Conservation (phyloP, 1,140 invertebrate genomes). For the Chelonus insularis region DNA sequence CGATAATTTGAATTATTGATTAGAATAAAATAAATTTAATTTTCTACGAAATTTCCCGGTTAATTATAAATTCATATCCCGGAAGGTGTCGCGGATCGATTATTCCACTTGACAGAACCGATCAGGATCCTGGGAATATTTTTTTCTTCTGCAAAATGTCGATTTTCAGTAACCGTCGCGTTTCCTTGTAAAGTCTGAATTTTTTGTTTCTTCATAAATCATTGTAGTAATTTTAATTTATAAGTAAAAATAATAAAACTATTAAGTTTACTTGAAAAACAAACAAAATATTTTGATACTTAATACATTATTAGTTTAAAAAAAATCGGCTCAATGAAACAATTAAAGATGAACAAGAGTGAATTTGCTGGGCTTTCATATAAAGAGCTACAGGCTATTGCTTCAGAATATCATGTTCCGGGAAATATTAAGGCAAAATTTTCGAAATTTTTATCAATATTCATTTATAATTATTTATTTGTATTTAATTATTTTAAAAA, state of each 20-base stretch:
- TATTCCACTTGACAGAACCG: constrained; percentile 4
- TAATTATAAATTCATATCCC: background rate
- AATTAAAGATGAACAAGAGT: constrained; percentile 39
- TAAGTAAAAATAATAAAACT: too few relatives aligned
- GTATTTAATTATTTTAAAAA: too few relatives aligned
- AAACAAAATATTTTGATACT: background rate
- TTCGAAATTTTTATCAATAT: background rate
- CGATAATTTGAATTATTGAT: too few relatives aligned
- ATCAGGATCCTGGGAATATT: background rate
- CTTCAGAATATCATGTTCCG: constrained; percentile 43
- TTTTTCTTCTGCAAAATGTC: constrained; percentile 4
- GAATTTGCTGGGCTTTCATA: constrained; percentile 46
- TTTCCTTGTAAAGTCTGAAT: too few relatives aligned
- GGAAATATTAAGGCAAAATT: constrained; percentile 52
- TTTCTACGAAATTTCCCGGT: too few relatives aligned
- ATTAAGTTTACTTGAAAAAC: too few relatives aligned
- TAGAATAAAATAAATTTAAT: too few relatives aligned
- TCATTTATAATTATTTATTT: too few relatives aligned
- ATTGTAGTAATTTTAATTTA: background rate
- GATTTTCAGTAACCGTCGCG: background rate
- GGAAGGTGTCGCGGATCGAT: constrained; percentile 23
- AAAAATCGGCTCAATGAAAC: constrained; percentile 11
- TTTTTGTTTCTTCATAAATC: background rate
- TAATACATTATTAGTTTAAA: background rate
- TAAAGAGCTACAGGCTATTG: constrained; percentile 50